Evolutionary conservation across 1,140 invertebrate species (phyloP).

Genomic region (Reticulitermes speratus): DNA sequence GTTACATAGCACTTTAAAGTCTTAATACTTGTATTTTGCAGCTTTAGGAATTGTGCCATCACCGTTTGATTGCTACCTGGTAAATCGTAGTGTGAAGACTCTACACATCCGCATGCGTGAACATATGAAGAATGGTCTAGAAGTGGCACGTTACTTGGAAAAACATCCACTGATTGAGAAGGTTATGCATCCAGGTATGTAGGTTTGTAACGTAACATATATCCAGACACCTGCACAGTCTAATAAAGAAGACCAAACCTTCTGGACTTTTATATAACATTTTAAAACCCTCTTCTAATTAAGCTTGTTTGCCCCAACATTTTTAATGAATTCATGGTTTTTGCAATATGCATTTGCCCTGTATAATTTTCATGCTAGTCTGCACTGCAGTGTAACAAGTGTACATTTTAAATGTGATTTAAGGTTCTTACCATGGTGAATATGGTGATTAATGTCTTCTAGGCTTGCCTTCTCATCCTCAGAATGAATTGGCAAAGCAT

Average conservation of each 20-base stretch:
- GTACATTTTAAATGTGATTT: too few relatives aligned
- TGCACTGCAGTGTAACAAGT: too few relatives aligned
- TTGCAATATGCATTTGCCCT: too few relatives aligned
- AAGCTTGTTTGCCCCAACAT: too few relatives aligned
- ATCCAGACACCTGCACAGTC: too few relatives aligned
- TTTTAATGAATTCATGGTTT: too few relatives aligned
- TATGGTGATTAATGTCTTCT: not conserved
- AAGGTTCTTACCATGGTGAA: too few relatives aligned
- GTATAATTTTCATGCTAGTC: too few relatives aligned
- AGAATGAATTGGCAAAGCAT: slow-evolving; percentile 77
- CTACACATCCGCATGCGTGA: slow-evolving; percentile 87
- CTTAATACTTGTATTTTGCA: slow-evolving; percentile 40
- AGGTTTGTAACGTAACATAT: not conserved
- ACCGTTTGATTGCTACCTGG: slow-evolving; percentile 93
- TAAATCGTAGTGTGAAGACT: slow-evolving; percentile 94
- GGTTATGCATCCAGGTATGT: slow-evolving; percentile 44
- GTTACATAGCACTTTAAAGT: slow-evolving; percentile 9
- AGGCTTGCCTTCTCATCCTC: slow-evolving; percentile 85
- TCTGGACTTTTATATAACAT: too few relatives aligned
- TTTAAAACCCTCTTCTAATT: too few relatives aligned
- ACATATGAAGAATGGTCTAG: slow-evolving; percentile 77
- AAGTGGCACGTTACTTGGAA: slow-evolving; percentile 79
- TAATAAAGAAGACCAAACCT: too few relatives aligned
- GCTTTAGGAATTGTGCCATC: slow-evolving; percentile 91
- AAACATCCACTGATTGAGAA: slow-evolving; percentile 56